Conservation (phyloP, 2,797 vertebrate species). For the Gadopsis marmoratus region DNA sequence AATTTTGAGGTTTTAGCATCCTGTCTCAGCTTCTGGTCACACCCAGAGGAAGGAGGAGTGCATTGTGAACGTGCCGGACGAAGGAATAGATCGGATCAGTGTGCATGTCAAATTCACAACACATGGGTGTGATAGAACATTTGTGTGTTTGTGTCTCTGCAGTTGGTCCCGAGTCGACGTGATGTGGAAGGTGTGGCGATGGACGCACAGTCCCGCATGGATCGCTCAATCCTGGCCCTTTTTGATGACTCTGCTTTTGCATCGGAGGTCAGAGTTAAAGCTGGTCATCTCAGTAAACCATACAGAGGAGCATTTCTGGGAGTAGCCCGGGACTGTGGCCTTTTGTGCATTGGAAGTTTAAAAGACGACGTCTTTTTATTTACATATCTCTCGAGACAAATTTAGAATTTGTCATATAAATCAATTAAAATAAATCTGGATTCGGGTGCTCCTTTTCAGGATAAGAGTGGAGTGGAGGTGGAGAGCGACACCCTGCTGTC, state of each 20-base stretch:
- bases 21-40: constrained; percentile 18
- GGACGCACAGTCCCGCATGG: constrained; percentile 88
- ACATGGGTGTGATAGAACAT: background rate
- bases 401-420: background rate
- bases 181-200: constrained; percentile 70
- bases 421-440: background rate
- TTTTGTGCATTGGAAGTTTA: background rate
- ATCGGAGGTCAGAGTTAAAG: constrained; percentile 85
- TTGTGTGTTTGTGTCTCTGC: constrained; percentile 35
- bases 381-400: background rate
- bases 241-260: constrained; percentile 88
- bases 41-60: background rate
- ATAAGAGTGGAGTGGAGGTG: constrained; percentile 83
- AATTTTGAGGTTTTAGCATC: background rate
- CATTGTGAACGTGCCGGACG: background rate
- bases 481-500: constrained; percentile 92
- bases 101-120: background rate
- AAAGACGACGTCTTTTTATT: background rate
- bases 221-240: constrained; percentile 94
- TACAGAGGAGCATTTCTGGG: background rate
- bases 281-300: background rate
- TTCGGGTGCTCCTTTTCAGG: constrained; percentile 56
- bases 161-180: constrained; percentile 76
- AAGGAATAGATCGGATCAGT: background rate
- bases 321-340: too few species aligned